A percentile compares a stretch with the other conserved stretches of the same genome.
These are phyloP conservation scores for Dasypus novemcinctus DNA, from an alignment of 2,113 vertebrate genomes.

Conservation along the genomic window DNA sequence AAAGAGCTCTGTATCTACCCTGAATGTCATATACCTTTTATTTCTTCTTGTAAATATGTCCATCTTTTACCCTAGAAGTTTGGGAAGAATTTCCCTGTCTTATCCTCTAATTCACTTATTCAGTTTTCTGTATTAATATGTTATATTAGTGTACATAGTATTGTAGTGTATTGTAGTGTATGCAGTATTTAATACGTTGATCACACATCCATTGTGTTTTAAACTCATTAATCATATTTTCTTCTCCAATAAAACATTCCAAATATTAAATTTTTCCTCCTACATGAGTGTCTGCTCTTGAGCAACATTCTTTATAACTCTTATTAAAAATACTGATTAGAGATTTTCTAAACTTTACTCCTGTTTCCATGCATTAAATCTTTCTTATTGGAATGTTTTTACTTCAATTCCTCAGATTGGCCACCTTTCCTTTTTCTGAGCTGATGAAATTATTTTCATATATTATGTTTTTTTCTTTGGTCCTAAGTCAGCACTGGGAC, in stretches of 20 bases:
- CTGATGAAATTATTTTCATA: neutral
- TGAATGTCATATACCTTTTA: neutral
- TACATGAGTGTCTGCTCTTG: neutral
- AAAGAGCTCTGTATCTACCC: neutral
- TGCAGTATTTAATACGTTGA: neutral
- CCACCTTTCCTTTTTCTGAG: neutral
- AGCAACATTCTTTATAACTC: neutral
- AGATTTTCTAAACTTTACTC: neutral
- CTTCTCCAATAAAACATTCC: neutral
- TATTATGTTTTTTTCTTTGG: neutral
- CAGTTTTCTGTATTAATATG: neutral
- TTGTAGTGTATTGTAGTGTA: too few species aligned
- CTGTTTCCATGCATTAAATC: neutral
- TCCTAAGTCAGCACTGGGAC: neutral
- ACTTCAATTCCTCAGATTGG: neutral
- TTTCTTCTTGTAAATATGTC: neutral
- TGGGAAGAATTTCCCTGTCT: neutral
- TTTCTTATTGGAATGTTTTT: neutral
- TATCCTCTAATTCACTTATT: neutral
- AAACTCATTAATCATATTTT: neutral
- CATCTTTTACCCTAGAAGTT: neutral
- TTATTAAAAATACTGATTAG: neutral
- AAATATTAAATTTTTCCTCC: neutral
- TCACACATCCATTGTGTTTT: neutral
- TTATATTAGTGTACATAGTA: too few species aligned